A percentile compares a stretch with the other conserved stretches of the same genome.
phyloP scores from a whole-genome alignment of 2,113 vertebrate genomes.

The Butorides virescens region DNA sequence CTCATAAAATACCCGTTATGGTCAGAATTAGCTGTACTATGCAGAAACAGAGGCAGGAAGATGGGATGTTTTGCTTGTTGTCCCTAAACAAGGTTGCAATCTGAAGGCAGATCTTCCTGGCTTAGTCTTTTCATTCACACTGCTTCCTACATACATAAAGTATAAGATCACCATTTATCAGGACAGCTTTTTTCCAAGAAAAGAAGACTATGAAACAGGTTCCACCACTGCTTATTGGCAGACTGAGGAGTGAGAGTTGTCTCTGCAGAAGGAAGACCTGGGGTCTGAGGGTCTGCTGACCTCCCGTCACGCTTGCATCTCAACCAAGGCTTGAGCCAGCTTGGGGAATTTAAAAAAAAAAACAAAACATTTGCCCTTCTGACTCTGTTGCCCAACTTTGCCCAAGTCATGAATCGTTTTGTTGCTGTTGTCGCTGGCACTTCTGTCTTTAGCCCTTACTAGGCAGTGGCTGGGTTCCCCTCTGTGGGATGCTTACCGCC shows the following conservation, averaged over 20 bases:
- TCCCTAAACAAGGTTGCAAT: neutral
- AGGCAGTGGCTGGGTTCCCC: neutral
- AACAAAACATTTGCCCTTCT: neutral
- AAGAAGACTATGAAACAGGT: neutral
- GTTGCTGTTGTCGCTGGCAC: neutral
- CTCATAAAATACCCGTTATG: neutral
- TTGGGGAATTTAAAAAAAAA: neutral
- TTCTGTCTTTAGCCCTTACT: neutral
- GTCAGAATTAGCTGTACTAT: neutral
- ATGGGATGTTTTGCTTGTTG: neutral
- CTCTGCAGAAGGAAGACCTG: neutral
- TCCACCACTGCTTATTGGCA: neutral
- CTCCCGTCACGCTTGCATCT: neutral
- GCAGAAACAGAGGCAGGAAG: neutral
- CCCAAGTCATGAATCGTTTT: neutral
- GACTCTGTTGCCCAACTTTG: neutral
- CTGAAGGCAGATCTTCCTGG: neutral
- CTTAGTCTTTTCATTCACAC: neutral
- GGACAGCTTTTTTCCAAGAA: neutral
- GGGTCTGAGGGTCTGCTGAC: neutral
- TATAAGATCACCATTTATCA: neutral
- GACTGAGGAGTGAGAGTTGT: neutral
- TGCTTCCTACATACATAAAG: neutral
- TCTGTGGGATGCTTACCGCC: neutral
- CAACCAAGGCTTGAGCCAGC: neutral